These are phyloP conservation scores for Galaxea fascicularis DNA, from an alignment of 92 coral and sea anemone species.

Conservation along the genomic window DNA sequence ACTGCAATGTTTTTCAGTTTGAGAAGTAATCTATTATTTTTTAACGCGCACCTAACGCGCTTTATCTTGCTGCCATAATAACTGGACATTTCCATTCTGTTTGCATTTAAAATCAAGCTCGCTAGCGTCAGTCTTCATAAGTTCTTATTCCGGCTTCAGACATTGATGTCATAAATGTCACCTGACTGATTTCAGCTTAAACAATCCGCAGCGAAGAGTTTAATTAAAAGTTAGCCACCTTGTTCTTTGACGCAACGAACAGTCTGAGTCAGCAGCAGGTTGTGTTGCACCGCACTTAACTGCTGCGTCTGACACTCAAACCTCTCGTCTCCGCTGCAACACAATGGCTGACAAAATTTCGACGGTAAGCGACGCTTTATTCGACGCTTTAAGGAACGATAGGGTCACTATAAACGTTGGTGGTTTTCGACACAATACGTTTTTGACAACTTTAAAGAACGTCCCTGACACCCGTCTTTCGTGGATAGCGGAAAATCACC, in stretches of 20 bases:
- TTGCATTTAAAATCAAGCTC: background rate
- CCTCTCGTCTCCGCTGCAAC: background rate
- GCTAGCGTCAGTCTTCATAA: background rate
- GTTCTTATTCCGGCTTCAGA: background rate
- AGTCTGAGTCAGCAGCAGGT: background rate
- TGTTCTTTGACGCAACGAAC: background rate
- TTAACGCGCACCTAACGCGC: background rate
- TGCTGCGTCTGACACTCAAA: background rate
- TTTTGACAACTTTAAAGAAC: conserved; percentile 79
- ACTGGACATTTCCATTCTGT: background rate
- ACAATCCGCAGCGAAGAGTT: conserved; percentile 15
- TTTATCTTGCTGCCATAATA: background rate
- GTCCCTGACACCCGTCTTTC: conserved; percentile 94
- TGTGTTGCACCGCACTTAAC: background rate
- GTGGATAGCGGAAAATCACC: conserved; percentile 96
- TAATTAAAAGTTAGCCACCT: conserved; percentile 31
- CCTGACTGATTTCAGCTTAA: conserved; percentile 17
- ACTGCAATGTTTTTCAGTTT: background rate
- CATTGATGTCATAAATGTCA: conserved; percentile 18
- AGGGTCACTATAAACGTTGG: conserved; percentile 90
- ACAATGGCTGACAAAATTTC: conserved; percentile 36
- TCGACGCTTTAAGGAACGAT: conserved; percentile 74
- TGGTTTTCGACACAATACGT: conserved; percentile 91
- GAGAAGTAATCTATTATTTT: background rate
- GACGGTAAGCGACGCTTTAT: conserved; percentile 17